Evolutionary conservation across 2,888 invertebrate genomes (phyloP).

Genomic region (Limnephilus lunatus): DNA sequence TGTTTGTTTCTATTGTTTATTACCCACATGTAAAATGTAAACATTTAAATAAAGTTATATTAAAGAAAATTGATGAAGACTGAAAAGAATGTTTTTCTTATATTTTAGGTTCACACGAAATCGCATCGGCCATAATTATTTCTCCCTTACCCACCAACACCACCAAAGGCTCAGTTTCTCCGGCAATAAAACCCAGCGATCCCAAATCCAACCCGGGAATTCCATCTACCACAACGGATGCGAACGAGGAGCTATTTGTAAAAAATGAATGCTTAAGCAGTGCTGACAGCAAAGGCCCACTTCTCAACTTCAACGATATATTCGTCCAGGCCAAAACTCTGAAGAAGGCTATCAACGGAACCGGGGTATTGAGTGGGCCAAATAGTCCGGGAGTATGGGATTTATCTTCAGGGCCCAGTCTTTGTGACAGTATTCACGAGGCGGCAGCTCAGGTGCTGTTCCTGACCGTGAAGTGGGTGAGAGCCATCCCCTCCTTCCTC

Average conservation of each 20-base stretch:
- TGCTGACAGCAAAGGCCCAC: background rate
- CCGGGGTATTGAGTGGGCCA: background rate
- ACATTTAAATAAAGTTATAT: too few relatives aligned
- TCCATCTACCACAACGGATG: conserved; percentile 8
- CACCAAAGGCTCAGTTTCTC: background rate
- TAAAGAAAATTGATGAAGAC: too few relatives aligned
- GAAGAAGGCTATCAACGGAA: background rate
- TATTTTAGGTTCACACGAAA: background rate
- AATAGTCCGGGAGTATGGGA: conserved; percentile 12
- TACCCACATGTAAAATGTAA: too few relatives aligned
- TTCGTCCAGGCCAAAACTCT: background rate
- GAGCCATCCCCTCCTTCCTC: conserved; percentile 85
- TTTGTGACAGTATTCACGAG: conserved; percentile 77
- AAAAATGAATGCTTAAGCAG: background rate
- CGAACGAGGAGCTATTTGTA: background rate
- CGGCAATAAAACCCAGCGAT: background rate
- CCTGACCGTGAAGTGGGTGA: conserved; percentile 88
- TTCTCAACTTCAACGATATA: background rate
- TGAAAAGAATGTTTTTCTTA: background rate
- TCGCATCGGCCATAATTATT: background rate
- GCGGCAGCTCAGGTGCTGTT: conserved; percentile 87
- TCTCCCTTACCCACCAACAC: background rate
- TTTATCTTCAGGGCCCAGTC: conserved; percentile 20
- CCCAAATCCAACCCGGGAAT: background rate
- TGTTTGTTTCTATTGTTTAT: too few relatives aligned